Evolutionary conservation across 2,888 invertebrate genomes (phyloP), one percentile per base, ranked within the genome.

Genomic region (Zygothrica quintamaculata): DNA sequence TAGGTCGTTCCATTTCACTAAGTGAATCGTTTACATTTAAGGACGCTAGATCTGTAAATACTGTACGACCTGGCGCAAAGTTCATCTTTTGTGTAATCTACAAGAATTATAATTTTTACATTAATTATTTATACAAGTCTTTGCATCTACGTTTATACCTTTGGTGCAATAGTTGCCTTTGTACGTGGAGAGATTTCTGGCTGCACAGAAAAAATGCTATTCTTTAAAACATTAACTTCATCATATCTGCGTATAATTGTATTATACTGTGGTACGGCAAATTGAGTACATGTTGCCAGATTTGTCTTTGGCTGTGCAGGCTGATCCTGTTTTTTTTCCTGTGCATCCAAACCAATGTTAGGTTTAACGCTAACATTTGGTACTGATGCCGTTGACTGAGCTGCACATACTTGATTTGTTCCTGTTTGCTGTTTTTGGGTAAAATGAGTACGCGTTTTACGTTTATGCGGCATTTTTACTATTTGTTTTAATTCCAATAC

Each of bases 41-140:
- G 12, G 89, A 69, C 31, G 88, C 71, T 16, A 90, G 74, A 64
- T 89, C 77, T 15, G 72, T 86, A 52, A 84, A 90, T 1, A 90
- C 65, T 3, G 60, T 26, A 11, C 64, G 56, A 46, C 71, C 65
- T 9, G 74, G 72, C 1, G 72, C 64, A 53, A 90, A 89, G 61
- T 90, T 90, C 22, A 90, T 67, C 60, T 85, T 88, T 25, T 87
- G 80, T n/a, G 84, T 84, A 43, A 87, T 51, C 89, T 90, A 55
- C n/a, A n/a, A n/a, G n/a, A n/a, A n/a, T n/a, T n/a, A n/a, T n/a
- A n/a, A n/a, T n/a, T n/a, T 3, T 40, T n/a, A 9, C 8, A 9
- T 36, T n/a, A n/a, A 9, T 8, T 6, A 1, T 15, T 33, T 36
- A 26, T 16, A 3, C 44, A 6, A 11, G 16, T 29, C 2, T 26